These are phyloP conservation scores for Brassicogethes aeneus DNA, from an alignment of 2,888 invertebrate species.

Conservation along the genomic window DNA sequence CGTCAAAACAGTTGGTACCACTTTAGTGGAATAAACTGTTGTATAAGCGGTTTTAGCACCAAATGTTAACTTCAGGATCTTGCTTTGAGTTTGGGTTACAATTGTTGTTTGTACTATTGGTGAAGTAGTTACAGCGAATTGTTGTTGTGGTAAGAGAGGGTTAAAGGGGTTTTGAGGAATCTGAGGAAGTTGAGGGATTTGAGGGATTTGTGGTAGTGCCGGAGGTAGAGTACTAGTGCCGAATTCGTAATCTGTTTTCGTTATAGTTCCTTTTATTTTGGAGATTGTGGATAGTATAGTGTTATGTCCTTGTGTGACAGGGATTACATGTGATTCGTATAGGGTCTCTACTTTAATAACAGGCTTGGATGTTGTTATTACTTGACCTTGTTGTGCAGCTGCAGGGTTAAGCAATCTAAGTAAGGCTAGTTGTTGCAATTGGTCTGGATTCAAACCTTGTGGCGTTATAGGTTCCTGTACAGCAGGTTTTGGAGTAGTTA, in stretches of 20 bases:
- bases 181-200: constrained; percentile 28
- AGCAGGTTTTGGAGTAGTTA: constrained; percentile 25
- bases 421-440: constrained; percentile 66
- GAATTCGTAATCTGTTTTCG: constrained; percentile 69
- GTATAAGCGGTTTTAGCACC: constrained; percentile 87
- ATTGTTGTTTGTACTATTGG: constrained; percentile 73
- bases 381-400: constrained; percentile 53
- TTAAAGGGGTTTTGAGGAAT: constrained; percentile 37
- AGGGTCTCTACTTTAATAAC: constrained; percentile 67
- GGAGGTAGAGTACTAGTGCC: constrained; percentile 64
- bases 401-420: constrained; percentile 62
- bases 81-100: constrained; percentile 70
- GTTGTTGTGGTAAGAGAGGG: constrained; percentile 48
- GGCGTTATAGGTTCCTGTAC: constrained; percentile 31
- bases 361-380: constrained; percentile 72
- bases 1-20: constrained; percentile 76
- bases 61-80: constrained; percentile 76
- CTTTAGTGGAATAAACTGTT: constrained; percentile 72
- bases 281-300: constrained; percentile 73
- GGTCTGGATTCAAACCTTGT: constrained; percentile 51
- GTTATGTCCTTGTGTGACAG: constrained; percentile 64
- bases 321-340: constrained; percentile 75
- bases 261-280: constrained; percentile 65
- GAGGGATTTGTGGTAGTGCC: constrained; percentile 37
- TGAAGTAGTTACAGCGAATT: constrained; percentile 68